Percentiles rank a stretch among this genome's conserved stretches.
Evolutionary conservation across 1,140 invertebrate species (phyloP).

Genomic region (Cheumatopsyche charites): DNA sequence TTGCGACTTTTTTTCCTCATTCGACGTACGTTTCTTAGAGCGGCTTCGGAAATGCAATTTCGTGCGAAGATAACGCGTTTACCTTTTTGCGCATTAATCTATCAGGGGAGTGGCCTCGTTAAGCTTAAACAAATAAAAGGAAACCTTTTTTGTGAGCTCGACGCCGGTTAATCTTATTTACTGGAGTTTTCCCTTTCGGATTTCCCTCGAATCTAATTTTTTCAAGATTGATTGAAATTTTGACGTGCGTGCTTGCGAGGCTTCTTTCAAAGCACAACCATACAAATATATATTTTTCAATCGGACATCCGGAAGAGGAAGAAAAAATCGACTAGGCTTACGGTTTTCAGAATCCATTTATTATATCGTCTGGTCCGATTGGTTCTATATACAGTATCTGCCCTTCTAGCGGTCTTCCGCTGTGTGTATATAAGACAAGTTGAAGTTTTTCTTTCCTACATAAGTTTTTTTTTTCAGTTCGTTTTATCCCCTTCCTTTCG

Average conservation of each 20-base stretch:
- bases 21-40: background rate
- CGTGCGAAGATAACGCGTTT: background rate
- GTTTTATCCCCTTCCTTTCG: conserved; percentile 8
- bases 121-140: conserved; percentile 11
- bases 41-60: background rate
- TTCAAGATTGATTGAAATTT: too few relatives aligned
- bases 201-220: too few relatives aligned
- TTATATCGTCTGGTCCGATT: conserved; percentile 39
- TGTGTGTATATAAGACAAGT: conserved; percentile 1
- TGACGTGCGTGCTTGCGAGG: too few relatives aligned
- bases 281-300: background rate
- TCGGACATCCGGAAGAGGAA: background rate
- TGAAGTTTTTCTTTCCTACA: conserved; percentile 5
- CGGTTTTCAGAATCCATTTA: conserved; percentile 34
- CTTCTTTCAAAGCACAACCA: too few relatives aligned
- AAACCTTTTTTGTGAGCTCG: background rate
- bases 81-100: background rate
- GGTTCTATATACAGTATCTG: conserved; percentile 21
- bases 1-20: background rate
- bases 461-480: conserved; percentile 16
- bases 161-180: too few relatives aligned
- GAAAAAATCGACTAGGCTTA: conserved; percentile 5
- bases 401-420: background rate
- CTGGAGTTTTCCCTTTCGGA: too few relatives aligned
- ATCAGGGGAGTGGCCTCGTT: background rate